These are phyloP conservation scores for Andrena minutula DNA, from an alignment of 2,888 invertebrate species.

Conservation along the genomic window DNA sequence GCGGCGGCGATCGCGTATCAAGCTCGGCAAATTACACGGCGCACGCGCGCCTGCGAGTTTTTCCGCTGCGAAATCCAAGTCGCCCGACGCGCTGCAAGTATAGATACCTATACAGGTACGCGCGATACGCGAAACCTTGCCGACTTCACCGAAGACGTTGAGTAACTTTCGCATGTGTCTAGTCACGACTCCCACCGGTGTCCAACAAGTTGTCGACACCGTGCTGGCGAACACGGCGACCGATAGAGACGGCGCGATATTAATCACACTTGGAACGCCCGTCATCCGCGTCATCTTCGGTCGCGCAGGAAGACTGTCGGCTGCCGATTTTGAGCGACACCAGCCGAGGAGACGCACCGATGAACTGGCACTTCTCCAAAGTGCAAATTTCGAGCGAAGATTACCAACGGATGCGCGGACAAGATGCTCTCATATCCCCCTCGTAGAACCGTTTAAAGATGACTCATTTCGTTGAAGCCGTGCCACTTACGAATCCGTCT, in stretches of 20 bases:
- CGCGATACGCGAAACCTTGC: conserved; percentile 34
- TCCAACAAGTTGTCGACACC: conserved; percentile 73
- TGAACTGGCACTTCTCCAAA: conserved; percentile 54
- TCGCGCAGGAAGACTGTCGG: conserved; percentile 19
- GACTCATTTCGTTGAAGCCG: conserved; percentile 51
- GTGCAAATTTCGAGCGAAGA: conserved; percentile 38
- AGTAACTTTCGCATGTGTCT: conserved; percentile 51
- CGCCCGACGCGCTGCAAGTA: not conserved
- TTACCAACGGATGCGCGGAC: conserved; percentile 29
- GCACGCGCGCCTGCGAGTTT: not conserved
- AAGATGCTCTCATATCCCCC: conserved; percentile 19
- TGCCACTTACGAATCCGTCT: conserved; percentile 25
- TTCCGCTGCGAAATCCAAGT: not conserved
- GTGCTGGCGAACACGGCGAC: conserved; percentile 41
- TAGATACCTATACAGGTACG: not conserved
- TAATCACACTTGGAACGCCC: conserved; percentile 42
- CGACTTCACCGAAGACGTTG: conserved; percentile 24
- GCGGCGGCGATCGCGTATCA: conserved; percentile 2
- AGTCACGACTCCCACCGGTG: conserved; percentile 62
- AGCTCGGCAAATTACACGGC: conserved; percentile 33
- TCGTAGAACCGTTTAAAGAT: conserved; percentile 36
- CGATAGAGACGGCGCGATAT: conserved; percentile 36
- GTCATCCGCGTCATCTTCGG: conserved; percentile 50
- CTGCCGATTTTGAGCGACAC: conserved; percentile 36
- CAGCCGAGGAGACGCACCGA: conserved; percentile 12